These are phyloP conservation scores for Phalacrocorax pelagicus DNA, from an alignment of 2,113 vertebrate species.

Conservation along the genomic window DNA sequence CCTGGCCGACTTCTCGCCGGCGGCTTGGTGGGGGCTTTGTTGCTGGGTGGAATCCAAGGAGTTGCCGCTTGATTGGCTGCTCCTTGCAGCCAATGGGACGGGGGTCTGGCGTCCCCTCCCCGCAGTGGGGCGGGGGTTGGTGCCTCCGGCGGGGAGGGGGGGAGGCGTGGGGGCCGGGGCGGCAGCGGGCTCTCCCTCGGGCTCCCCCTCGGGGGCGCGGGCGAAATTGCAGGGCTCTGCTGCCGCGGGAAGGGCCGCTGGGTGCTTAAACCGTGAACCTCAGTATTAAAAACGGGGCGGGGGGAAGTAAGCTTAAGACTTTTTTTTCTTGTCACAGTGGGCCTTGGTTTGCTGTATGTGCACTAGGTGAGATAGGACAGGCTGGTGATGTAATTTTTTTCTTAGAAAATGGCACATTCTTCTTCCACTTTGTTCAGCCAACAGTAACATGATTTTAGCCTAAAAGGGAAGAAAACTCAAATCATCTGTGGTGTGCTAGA, in stretches of 20 bases:
- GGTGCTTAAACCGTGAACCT: background rate
- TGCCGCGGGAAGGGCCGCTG: background rate
- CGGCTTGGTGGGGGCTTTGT: conserved; percentile 48
- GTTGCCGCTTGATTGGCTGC: conserved; percentile 50
- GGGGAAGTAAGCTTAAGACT: background rate
- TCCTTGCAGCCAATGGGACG: conserved; percentile 49
- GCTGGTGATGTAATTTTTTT: background rate
- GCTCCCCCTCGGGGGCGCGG: conserved; percentile 54
- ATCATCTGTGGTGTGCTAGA: background rate
- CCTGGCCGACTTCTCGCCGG: background rate
- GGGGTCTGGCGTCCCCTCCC: background rate
- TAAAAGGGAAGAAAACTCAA: background rate
- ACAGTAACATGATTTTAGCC: background rate
- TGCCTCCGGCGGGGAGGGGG: background rate
- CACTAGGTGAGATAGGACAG: background rate
- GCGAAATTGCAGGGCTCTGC: conserved; percentile 44
- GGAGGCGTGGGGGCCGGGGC: conserved; percentile 14
- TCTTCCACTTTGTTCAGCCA: background rate
- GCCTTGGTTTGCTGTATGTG: background rate
- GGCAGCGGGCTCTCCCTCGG: conserved; percentile 54
- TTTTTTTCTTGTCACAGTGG: background rate
- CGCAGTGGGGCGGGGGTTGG: background rate
- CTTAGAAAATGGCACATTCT: background rate
- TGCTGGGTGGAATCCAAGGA: conserved; percentile 57
- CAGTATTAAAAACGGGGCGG: background rate